Conservation (phyloP, 2,888 invertebrate genomes). For the Cerastis leucographa region DNA sequence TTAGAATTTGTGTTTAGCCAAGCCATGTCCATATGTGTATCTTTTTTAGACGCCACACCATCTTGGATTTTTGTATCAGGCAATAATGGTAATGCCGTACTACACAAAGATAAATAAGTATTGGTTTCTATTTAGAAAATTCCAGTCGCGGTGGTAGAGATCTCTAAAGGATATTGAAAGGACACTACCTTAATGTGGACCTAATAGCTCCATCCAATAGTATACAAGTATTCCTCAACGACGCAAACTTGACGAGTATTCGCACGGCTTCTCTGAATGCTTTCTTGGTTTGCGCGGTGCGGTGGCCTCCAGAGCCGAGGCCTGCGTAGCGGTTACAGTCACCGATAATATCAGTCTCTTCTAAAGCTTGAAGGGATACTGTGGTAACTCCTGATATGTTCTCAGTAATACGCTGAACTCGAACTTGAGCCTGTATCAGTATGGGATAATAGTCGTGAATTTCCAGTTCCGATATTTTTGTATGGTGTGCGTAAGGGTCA, state of each 20-base stretch:
- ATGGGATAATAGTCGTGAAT: not conserved
- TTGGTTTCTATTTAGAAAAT: too few relatives aligned
- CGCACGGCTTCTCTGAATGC: constrained; percentile 83
- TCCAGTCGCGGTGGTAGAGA: too few relatives aligned
- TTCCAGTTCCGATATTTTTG: not conserved
- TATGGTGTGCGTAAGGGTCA: too few relatives aligned
- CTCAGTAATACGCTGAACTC: constrained; percentile 82
- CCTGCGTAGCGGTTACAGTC: constrained; percentile 84
- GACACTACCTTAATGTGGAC: constrained; percentile 81
- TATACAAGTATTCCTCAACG: constrained; percentile 84
- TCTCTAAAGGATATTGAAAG: not conserved
- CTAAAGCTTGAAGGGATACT: constrained; percentile 80
- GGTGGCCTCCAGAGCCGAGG: constrained; percentile 85
- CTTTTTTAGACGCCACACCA: too few relatives aligned
- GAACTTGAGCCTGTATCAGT: constrained; percentile 82
- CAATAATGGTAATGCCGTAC: too few relatives aligned
- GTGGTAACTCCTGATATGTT: constrained; percentile 87
- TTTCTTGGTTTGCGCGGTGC: constrained; percentile 84
- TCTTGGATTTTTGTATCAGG: too few relatives aligned
- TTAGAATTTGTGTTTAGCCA: too few relatives aligned
- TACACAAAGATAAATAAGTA: too few relatives aligned
- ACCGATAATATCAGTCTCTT: constrained; percentile 77
- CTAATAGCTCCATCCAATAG: constrained; percentile 82
- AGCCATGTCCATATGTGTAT: too few relatives aligned
- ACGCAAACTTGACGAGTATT: constrained; percentile 88